phyloP scores from a whole-genome alignment of 2,888 invertebrate genomes.

The Pammene aurita region DNA sequence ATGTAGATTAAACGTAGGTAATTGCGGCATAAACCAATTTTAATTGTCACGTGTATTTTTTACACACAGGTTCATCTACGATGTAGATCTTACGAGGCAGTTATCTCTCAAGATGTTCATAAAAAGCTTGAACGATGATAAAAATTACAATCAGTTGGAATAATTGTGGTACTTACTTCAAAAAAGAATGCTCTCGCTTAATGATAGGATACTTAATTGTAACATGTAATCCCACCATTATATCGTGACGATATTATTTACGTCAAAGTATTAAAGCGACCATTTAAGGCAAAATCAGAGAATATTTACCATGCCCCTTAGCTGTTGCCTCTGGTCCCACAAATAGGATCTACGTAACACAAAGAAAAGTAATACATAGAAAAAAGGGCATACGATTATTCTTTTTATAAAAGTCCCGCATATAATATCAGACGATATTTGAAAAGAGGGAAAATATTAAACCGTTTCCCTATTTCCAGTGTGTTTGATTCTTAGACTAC shows the following conservation, averaged over 20 bases:
- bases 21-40: constrained; percentile 23
- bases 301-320: neutral
- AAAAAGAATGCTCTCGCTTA: constrained; percentile 8
- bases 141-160: constrained; percentile 27
- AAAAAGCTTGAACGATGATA: constrained; percentile 33
- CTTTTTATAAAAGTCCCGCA: neutral
- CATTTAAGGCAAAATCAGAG: too few relatives aligned
- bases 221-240: neutral
- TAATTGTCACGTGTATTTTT: constrained; percentile 26
- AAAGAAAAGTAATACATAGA: neutral
- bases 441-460: constrained; percentile 20
- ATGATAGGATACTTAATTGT: constrained; percentile 1
- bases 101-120: constrained; percentile 22
- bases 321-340: neutral
- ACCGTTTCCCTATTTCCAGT: constrained; percentile 4
- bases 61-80: constrained; percentile 20
- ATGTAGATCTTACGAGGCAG: neutral
- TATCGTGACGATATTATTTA: too few relatives aligned
- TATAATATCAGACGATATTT: constrained; percentile 10
- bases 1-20: constrained; percentile 32
- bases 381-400: neutral
- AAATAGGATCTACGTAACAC: neutral
- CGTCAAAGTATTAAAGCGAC: too few relatives aligned
- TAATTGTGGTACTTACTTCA: constrained; percentile 26
- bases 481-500: neutral